These are phyloP conservation scores for Apostichopus japonicus DNA, from an alignment of 35 echinoderm and acorn worm species.

Conservation along the genomic window DNA sequence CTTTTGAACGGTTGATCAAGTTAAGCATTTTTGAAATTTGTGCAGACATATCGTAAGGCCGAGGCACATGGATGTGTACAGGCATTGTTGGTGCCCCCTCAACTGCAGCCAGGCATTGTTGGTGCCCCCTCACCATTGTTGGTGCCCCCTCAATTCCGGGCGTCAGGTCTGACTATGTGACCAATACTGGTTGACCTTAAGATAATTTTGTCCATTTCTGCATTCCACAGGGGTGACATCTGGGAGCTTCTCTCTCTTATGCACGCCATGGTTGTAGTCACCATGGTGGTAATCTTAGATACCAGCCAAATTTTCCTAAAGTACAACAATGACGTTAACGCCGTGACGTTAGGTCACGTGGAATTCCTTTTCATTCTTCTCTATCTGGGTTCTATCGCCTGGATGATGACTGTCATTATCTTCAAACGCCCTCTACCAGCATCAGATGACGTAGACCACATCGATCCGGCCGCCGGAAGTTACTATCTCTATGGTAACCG, in stretches of 20 bases:
- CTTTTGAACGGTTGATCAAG: too few relatives aligned
- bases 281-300: conserved; percentile 83
- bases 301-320: conserved; percentile 85
- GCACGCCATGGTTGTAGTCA: conserved; percentile 86
- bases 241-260: conserved; percentile 81
- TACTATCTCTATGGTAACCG: conserved; percentile 83
- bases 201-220: background rate
- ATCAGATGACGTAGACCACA: conserved; percentile 78
- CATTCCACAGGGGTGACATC: conserved; percentile 74
- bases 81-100: too few relatives aligned
- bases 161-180: too few relatives aligned
- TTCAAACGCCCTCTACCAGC: conserved; percentile 84
- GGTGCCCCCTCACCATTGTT: too few relatives aligned
- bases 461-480: conserved; percentile 72
- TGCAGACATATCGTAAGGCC: too few relatives aligned
- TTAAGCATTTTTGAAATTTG: too few relatives aligned
- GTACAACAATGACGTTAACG: conserved; percentile 66
- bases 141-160: too few relatives aligned
- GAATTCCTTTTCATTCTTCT: conserved; percentile 87
- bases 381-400: conserved; percentile 75
- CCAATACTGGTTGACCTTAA: too few relatives aligned
- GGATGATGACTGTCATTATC: conserved; percentile 88
- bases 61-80: too few relatives aligned
- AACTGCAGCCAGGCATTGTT: too few relatives aligned
- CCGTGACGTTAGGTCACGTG: conserved; percentile 73